Conservation (phyloP, 2,888 invertebrate species). For the Phrixothrix hirtus region DNA sequence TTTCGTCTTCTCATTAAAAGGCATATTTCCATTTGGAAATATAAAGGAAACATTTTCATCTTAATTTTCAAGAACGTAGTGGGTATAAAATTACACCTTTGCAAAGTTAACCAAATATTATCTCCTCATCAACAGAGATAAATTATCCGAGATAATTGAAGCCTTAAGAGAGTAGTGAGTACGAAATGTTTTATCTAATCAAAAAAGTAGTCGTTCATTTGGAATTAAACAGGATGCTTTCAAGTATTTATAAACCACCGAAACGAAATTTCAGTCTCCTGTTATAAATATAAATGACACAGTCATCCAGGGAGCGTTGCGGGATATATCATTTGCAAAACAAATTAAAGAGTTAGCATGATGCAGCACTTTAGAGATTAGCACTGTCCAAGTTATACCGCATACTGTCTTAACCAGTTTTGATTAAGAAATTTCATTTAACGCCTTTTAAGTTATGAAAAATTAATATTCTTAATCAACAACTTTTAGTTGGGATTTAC, state of each 20-base stretch:
- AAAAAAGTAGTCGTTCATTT: conserved; percentile 33
- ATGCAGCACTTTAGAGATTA: conserved; percentile 54
- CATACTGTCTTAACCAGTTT: conserved; percentile 1
- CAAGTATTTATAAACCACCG: conserved; percentile 38
- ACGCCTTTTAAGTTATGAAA: too few relatives aligned
- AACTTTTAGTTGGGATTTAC: too few relatives aligned
- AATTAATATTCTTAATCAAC: too few relatives aligned
- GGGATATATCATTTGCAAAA: conserved; percentile 53
- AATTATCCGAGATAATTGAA: conserved; percentile 28
- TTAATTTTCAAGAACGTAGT: conserved; percentile 19
- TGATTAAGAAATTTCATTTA: neutral
- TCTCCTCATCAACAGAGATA: conserved; percentile 28
- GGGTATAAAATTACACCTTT: conserved; percentile 27
- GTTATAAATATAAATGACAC: conserved; percentile 45
- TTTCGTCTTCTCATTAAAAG: conserved; percentile 21
- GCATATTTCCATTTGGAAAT: conserved; percentile 25
- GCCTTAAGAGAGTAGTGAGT: conserved; percentile 24
- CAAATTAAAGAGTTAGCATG: conserved; percentile 55
- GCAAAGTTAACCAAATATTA: conserved; percentile 25
- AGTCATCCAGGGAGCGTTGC: conserved; percentile 33
- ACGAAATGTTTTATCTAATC: conserved; percentile 30
- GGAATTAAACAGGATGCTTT: conserved; percentile 39
- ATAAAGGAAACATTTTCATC: conserved; percentile 23
- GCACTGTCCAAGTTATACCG: conserved; percentile 37
- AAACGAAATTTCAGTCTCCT: conserved; percentile 31